Percentiles rank a stretch among this genome's conserved stretches.
Evolutionary conservation across 2,888 invertebrate species (phyloP).

Genomic region (Orgyia antiqua): DNA sequence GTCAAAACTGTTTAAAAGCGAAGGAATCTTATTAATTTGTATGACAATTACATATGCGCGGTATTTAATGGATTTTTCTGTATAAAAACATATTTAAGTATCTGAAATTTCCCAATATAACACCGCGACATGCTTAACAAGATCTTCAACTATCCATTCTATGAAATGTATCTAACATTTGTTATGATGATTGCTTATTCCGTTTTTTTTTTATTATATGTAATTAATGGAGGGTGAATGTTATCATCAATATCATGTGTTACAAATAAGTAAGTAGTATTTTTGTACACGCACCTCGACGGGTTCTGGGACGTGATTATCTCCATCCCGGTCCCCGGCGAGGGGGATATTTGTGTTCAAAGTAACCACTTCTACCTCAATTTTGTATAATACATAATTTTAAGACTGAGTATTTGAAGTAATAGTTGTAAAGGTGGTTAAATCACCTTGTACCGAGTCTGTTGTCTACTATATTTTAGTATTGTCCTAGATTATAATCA

Average conservation of each 20-base stretch:
- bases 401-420: slow-evolving; percentile 66
- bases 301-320: slow-evolving; percentile 19
- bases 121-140: too few relatives aligned
- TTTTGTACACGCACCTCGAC: slow-evolving; percentile 43
- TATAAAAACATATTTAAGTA: too few relatives aligned
- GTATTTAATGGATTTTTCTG: too few relatives aligned
- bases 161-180: too few relatives aligned
- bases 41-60: too few relatives aligned
- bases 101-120: too few relatives aligned
- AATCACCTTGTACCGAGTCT: slow-evolving; percentile 68
- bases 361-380: slow-evolving; percentile 65
- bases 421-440: slow-evolving; percentile 63
- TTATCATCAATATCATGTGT: slow-evolving; percentile 43
- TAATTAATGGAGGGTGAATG: slow-evolving; percentile 44
- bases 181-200: too few relatives aligned
- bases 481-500: not conserved
- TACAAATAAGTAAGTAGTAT: slow-evolving; percentile 52
- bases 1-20: too few relatives aligned
- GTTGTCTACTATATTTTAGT: slow-evolving; percentile 51
- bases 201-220: too few relatives aligned
- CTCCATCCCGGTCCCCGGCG: slow-evolving; percentile 24
- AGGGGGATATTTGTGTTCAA: slow-evolving; percentile 42
- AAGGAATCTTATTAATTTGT: too few relatives aligned
- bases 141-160: too few relatives aligned
- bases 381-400: slow-evolving; percentile 42